phyloP scores from a whole-genome alignment of 2,113 vertebrate genomes.

The Rattus norvegicus region DNA sequence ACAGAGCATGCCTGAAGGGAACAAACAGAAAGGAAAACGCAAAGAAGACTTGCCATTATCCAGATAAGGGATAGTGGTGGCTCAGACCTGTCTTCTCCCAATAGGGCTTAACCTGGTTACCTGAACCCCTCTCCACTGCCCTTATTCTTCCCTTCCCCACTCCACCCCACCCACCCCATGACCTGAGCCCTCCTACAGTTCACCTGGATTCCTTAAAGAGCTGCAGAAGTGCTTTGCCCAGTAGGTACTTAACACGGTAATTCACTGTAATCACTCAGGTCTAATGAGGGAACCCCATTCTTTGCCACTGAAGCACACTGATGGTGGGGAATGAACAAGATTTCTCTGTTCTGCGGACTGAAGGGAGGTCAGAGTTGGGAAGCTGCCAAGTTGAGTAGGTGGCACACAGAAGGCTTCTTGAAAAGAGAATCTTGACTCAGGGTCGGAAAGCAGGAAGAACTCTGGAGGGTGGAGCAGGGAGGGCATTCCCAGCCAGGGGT shows the following conservation, averaged over 20 bases:
- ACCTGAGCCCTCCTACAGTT: neutral
- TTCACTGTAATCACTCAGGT: neutral
- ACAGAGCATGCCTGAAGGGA: neutral
- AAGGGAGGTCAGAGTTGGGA: neutral
- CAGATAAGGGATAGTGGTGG: neutral
- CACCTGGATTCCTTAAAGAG: neutral
- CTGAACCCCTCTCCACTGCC: neutral
- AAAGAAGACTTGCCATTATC: neutral
- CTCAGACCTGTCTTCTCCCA: neutral
- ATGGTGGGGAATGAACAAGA: neutral
- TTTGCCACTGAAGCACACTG: neutral
- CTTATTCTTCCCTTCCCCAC: neutral
- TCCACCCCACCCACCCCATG: neutral
- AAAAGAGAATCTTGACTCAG: slow-evolving; percentile 60
- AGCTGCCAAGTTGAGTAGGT: neutral
- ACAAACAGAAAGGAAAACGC: neutral
- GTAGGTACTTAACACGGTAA: neutral
- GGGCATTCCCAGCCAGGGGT: slow-evolving; percentile 64
- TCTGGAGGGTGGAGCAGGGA: slow-evolving; percentile 47
- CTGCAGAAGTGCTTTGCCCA: neutral
- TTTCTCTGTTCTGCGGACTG: neutral
- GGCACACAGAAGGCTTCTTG: slow-evolving; percentile 8
- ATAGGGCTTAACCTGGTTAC: neutral
- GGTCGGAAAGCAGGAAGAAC: slow-evolving; percentile 51
- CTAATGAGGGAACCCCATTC: neutral